Evolutionary conservation across 2,113 vertebrate genomes (phyloP), one percentile per base, ranked within the genome.

Genomic region (Pedionomus torquatus): DNA sequence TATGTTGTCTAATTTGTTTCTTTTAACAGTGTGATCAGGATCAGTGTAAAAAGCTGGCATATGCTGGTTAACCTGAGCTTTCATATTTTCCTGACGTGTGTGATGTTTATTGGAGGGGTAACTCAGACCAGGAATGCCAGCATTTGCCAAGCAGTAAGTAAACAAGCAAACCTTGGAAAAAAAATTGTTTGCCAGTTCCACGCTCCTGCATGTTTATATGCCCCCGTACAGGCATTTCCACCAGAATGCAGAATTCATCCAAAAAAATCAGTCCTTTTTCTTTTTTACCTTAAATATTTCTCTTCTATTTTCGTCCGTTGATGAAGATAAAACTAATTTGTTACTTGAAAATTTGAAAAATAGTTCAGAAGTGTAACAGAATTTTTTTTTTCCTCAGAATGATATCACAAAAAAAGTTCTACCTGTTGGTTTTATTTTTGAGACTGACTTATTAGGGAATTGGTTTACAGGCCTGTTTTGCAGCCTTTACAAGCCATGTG

Each of bases 21-120:
- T 83, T 86, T 92, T 77, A 82, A 96, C 79, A 98, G 93, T 78
- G 85, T 95, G 44, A 98, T 99, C 89, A 98, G 99, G 26, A 99
- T 99, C 90, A 99, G 99, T 94, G 98, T 98, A 61, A 99, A 99
- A 98, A 99, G 98, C 89, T 99, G 99, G 99, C 99, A 99, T 97
- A 99, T 99, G 99, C 96, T 99, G 76, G 98, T 99, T 93, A 99
- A 99, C 97, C 97, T 99, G 90, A 99, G 98, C 93, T 98, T 99
- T 93, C 99, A 99, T 97, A 97, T 99, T 87, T 98, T 99, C 89
- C 98, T 99, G 97, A 99, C 99, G 14, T 99, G 99, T 37, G 98
- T 97, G 65, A 98, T 99, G 87, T 99, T 99, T 84, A 97, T 99
- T 48, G 99, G 99, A 64, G 99, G 99, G 77, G 97, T 99, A 96